Percentiles rank a stretch among this genome's conserved stretches.
Evolutionary conservation across 1,140 invertebrate species (phyloP).

Genomic region (Planococcus citri): DNA sequence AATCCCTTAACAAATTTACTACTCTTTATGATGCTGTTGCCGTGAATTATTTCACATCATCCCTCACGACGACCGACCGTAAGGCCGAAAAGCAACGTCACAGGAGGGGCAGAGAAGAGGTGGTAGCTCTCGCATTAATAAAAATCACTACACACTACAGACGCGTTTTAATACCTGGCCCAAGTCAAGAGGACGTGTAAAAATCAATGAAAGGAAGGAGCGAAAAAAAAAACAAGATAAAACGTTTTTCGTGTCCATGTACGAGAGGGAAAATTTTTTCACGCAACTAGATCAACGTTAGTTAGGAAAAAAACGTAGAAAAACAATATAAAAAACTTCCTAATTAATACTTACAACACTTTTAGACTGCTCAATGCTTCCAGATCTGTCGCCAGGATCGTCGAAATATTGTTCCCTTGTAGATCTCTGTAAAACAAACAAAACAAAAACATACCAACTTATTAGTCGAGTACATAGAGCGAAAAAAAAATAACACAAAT

Average conservation of each 20-base stretch:
- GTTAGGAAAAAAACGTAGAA: no score
- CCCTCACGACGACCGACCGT: no score
- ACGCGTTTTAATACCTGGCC: not conserved
- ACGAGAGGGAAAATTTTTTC: not conserved
- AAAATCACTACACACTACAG: not conserved
- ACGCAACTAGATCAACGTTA: no score
- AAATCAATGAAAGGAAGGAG: not conserved
- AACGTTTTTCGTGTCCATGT: not conserved
- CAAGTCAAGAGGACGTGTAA: not conserved
- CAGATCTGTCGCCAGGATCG: not conserved
- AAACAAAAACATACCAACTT: not conserved
- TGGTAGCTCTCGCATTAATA: constrained; percentile 7
- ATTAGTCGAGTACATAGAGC: no score
- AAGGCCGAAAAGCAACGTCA: no score
- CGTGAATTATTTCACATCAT: not conserved
- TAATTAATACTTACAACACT: constrained; percentile 1
- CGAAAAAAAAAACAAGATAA: not conserved
- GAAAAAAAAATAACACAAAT: no score
- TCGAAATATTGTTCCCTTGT: not conserved
- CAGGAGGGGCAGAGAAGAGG: no score
- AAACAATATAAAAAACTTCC: no score
- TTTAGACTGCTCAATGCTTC: constrained; percentile 4
- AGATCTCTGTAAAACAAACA: not conserved
- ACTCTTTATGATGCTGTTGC: constrained; percentile 1
- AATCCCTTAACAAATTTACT: constrained; percentile 8